Conservation (phyloP, 2,797 vertebrate genomes). For the Alosa sapidissima region DNA sequence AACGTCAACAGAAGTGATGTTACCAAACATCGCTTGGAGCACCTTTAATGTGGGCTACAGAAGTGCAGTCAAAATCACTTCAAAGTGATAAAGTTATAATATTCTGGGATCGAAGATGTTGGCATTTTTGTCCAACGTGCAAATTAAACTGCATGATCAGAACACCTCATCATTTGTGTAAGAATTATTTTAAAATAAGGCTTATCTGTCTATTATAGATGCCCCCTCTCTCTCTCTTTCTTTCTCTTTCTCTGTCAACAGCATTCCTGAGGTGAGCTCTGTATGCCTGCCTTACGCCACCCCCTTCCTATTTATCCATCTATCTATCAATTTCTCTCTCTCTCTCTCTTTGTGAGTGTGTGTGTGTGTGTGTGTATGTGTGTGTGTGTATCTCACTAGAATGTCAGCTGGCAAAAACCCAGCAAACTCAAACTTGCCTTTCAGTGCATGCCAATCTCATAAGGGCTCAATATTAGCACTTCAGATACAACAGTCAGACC, state of each 20-base stretch:
- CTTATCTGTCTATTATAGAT: too few species aligned
- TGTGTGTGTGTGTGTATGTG: not conserved
- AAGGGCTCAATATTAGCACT: slow-evolving; percentile 70
- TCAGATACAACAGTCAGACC: slow-evolving; percentile 49
- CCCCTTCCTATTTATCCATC: slow-evolving; percentile 71
- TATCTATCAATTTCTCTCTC: slow-evolving; percentile 70
- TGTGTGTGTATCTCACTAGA: slow-evolving; percentile 74
- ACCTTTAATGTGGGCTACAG: too few species aligned
- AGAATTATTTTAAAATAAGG: too few species aligned
- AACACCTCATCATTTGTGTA: too few species aligned
- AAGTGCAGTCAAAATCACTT: too few species aligned
- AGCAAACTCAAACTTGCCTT: slow-evolving; percentile 73
- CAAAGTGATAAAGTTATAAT: too few species aligned
- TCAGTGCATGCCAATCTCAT: slow-evolving; percentile 58
- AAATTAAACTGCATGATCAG: too few species aligned
- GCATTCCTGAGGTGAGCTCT: slow-evolving; percentile 78
- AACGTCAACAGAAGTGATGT: too few species aligned
- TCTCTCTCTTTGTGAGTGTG: slow-evolving; percentile 57
- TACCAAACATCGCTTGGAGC: too few species aligned
- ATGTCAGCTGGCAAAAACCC: slow-evolving; percentile 79
- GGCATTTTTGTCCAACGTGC: slow-evolving; percentile 56
- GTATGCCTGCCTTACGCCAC: slow-evolving; percentile 63
- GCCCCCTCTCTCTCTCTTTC: too few species aligned
- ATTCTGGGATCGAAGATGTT: not conserved
- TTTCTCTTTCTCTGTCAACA: slow-evolving; percentile 72